phyloP scores from a whole-genome alignment of 1,140 invertebrate genomes.

The Heliconius hermathena region DNA sequence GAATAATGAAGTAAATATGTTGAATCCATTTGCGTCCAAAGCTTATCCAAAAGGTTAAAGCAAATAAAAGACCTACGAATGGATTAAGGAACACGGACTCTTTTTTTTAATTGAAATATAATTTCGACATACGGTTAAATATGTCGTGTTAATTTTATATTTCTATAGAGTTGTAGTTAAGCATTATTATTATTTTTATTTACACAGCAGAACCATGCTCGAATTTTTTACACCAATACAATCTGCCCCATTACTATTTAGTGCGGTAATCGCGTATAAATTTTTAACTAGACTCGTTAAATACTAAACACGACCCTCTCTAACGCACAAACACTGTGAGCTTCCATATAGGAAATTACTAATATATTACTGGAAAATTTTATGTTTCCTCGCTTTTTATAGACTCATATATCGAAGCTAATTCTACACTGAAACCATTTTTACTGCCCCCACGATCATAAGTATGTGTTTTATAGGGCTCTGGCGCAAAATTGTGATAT shows the following conservation, averaged over 20 bases:
- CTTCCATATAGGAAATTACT: conserved; percentile 67
- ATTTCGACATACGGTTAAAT: too few species aligned
- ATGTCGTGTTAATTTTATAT: too few species aligned
- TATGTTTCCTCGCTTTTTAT: conserved; percentile 72
- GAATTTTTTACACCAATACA: conserved; percentile 45
- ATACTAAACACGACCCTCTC: conserved; percentile 16
- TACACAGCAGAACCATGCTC: neutral
- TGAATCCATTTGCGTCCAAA: neutral
- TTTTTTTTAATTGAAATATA: too few species aligned
- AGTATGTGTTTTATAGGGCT: conserved; percentile 67
- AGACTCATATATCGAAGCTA: conserved; percentile 68
- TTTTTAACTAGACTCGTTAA: conserved; percentile 24
- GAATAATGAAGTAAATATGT: neutral
- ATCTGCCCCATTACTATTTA: conserved; percentile 32
- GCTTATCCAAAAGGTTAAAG: neutral
- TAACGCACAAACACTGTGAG: conserved; percentile 45
- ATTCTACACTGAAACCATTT: conserved; percentile 65
- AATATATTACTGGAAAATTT: conserved; percentile 69
- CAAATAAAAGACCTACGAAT: too few species aligned
- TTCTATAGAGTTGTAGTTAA: too few species aligned
- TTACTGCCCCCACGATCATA: conserved; percentile 67
- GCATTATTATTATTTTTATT: neutral
- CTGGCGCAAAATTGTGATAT: conserved; percentile 41
- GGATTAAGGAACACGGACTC: too few species aligned
- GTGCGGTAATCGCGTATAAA: conserved; percentile 27